phyloP scores from a whole-genome alignment of 2,113 vertebrate genomes.

The Galemys pyrenaicus region DNA sequence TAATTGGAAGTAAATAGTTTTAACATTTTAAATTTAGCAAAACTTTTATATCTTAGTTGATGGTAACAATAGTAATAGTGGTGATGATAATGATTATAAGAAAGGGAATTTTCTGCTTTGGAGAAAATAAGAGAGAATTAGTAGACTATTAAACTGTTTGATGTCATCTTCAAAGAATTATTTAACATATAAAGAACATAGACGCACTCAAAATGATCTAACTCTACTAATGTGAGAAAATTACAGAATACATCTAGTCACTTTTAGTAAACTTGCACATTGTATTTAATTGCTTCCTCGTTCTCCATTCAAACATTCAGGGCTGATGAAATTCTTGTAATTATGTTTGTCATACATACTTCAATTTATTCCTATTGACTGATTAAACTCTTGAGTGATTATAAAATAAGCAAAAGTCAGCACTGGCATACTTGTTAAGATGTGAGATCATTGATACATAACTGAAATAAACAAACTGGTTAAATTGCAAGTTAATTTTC shows the following conservation, averaged over 20 bases:
- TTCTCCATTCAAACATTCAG: background rate
- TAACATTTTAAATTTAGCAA: conserved; percentile 48
- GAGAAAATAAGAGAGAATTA: background rate
- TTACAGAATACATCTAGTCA: background rate
- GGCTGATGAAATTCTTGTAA: background rate
- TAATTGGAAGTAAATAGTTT: background rate
- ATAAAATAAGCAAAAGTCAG: conserved; percentile 25
- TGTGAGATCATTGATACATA: background rate
- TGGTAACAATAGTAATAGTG: background rate
- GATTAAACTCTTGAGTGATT: background rate
- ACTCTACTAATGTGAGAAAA: background rate
- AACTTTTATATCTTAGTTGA: background rate
- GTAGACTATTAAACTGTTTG: background rate
- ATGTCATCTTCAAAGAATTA: background rate
- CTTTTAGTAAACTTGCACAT: background rate
- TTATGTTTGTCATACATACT: background rate
- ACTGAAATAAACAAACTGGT: background rate
- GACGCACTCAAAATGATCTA: background rate
- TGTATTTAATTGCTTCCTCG: background rate
- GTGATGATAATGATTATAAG: background rate
- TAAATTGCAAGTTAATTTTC: background rate
- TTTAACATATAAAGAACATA: background rate
- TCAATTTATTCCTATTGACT: background rate
- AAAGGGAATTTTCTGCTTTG: conserved; percentile 1
- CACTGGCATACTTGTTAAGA: background rate